Evolutionary conservation across 1,140 invertebrate genomes (phyloP).

Genomic region (Euglossa dilemma): DNA sequence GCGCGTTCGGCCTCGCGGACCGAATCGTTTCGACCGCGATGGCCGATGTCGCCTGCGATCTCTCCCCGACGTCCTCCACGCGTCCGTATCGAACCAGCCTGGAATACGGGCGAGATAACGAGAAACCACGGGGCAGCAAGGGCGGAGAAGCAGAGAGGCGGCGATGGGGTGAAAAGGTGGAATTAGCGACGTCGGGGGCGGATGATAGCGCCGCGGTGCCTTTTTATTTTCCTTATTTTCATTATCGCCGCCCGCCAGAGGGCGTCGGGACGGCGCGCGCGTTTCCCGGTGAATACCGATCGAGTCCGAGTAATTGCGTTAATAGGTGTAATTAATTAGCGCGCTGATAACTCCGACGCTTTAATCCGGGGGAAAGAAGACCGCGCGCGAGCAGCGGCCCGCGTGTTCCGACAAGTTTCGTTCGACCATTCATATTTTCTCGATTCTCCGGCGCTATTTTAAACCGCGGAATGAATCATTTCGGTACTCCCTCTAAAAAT

Average conservation of each 20-base stretch:
- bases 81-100: constrained; percentile 4
- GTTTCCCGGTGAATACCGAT: constrained; percentile 7
- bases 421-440: neutral
- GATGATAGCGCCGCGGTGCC: neutral
- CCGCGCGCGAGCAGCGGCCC: too few species aligned
- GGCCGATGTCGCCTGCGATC: neutral
- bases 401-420: neutral
- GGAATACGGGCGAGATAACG: constrained; percentile 33
- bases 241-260: constrained; percentile 2
- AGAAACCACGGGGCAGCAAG: neutral
- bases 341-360: neutral
- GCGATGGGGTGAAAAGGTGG: neutral
- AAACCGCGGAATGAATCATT: neutral
- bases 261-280: too few species aligned
- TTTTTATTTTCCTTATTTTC: constrained; percentile 47
- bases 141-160: neutral
- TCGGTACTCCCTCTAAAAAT: constrained; percentile 10
- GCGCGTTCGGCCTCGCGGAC: neutral
- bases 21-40: neutral
- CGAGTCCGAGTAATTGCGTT: constrained; percentile 33
- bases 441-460: constrained; percentile 1
- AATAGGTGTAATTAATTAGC: constrained; percentile 48
- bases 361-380: neutral
- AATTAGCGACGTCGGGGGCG: neutral
- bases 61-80: too few species aligned